Percentiles rank a stretch among this genome's conserved stretches.
Conservation (phyloP, 2,113 vertebrate species). For the Pterocles gutturalis region DNA sequence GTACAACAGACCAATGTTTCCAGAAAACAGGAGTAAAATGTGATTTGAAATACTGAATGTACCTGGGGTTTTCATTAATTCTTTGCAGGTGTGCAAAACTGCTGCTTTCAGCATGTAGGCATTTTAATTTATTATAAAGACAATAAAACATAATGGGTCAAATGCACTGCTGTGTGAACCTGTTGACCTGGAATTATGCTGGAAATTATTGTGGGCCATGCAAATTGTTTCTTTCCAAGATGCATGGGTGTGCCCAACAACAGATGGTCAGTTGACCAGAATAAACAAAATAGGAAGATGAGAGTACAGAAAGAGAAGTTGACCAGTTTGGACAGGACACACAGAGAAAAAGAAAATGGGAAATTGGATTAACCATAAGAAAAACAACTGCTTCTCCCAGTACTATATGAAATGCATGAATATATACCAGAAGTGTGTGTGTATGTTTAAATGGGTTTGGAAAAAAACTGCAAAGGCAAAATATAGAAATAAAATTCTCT, state of each 20-base stretch:
- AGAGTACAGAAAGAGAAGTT: neutral
- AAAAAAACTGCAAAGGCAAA: neutral
- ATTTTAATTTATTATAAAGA: neutral
- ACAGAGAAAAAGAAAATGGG: neutral
- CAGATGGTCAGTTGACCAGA: neutral
- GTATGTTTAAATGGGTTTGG: neutral
- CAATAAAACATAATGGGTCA: neutral
- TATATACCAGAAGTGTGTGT: neutral
- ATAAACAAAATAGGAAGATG: constrained; percentile 4
- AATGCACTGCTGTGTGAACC: neutral
- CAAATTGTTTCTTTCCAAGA: neutral
- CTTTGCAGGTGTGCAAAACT: neutral
- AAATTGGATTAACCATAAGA: rapidly evolving
- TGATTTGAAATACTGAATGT: neutral
- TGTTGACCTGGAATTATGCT: neutral
- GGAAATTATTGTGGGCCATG: neutral
- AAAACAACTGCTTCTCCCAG: neutral
- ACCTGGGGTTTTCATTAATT: neutral
- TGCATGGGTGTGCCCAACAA: neutral
- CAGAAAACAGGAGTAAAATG: neutral
- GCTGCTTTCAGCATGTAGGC: neutral
- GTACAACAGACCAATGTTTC: neutral
- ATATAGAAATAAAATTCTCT: neutral
- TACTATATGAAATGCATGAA: neutral
- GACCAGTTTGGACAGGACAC: neutral